Conservation (phyloP, 2,113 vertebrate genomes). For the Trichechus manatus region DNA sequence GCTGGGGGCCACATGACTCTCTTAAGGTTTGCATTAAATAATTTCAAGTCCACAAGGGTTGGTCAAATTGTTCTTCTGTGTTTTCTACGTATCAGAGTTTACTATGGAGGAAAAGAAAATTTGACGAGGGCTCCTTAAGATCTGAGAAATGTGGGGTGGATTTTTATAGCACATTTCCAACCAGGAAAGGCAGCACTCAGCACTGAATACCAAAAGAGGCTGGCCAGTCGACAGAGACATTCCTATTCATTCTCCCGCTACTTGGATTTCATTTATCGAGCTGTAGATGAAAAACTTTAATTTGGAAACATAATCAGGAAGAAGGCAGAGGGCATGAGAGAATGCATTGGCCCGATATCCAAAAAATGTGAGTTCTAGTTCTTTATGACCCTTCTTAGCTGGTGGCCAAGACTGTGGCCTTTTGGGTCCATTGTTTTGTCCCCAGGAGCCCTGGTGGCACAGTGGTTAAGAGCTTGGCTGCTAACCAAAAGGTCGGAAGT, state of each 20-base stretch:
- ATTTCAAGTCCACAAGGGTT: background rate
- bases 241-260: background rate
- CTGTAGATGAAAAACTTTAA: background rate
- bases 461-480: too few relatives aligned
- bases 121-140: background rate
- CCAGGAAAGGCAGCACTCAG: background rate
- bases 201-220: background rate
- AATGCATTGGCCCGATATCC: background rate
- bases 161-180: constrained; percentile 24
- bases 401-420: background rate
- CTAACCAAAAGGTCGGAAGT: too few relatives aligned
- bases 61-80: background rate
- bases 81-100: background rate
- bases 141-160: background rate
- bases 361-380: background rate
- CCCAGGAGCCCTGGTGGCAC: too few relatives aligned
- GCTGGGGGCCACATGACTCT: background rate
- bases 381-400: background rate
- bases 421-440: background rate
- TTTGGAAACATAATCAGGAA: background rate
- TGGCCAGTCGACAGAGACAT: background rate
- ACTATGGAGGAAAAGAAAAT: constrained; percentile 25
- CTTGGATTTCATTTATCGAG: background rate
- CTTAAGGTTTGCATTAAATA: background rate
- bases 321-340: background rate